Base-by-base conservation (phyloP, 1,140 invertebrate species). In the Zaprionus ornatus region DNA sequence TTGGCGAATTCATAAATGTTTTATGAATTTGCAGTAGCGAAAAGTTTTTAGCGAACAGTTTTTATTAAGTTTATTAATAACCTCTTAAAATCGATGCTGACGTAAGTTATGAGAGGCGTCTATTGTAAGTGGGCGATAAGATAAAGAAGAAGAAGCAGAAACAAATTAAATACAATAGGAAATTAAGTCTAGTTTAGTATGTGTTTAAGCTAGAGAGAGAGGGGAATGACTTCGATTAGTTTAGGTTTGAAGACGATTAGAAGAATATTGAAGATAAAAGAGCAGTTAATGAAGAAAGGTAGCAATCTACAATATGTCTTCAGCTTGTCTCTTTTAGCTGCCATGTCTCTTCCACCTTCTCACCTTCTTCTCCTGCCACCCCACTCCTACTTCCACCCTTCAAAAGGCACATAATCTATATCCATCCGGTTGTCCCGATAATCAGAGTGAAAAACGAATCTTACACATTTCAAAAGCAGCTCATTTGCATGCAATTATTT, bases 401-500 rank as follows among this genome's bases (percentile, higher is more conserved):
- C 29, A 32, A 32, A 32, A 32, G 9, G 37, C 1, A 45, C 40
- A 45, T 45, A 45, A 45, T 45, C n/a, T 45, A 45, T 17, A 9
- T 45, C 6, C n/a, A 17, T 17, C n/a, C 40, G 40, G n/a, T 23
- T 50, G 45, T 23, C 29, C 29, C 45, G 19, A 50, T 50, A 50
- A 50, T 45, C 40, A 45, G 15, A 50, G 32, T 27, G 29, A 74
- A 70, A 56, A 55, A 23, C 4, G 54, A 66, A 56, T 59, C 37
- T 60, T 52, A 27, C 56, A 68, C 45, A 50, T 50, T 50, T 17
- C 57, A 50, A 56, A 64, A 35, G 50, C 55, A 62, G 81, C 80
- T 88, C 78, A 88, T 90, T 88, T 90, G 74, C 85, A 90, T 81
- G 79, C 78, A 88, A 90, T 90, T 88, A 90, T 88, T 85, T 85